Conservation (phyloP, 2,113 vertebrate genomes). For the Pycnonotus jocosus region DNA sequence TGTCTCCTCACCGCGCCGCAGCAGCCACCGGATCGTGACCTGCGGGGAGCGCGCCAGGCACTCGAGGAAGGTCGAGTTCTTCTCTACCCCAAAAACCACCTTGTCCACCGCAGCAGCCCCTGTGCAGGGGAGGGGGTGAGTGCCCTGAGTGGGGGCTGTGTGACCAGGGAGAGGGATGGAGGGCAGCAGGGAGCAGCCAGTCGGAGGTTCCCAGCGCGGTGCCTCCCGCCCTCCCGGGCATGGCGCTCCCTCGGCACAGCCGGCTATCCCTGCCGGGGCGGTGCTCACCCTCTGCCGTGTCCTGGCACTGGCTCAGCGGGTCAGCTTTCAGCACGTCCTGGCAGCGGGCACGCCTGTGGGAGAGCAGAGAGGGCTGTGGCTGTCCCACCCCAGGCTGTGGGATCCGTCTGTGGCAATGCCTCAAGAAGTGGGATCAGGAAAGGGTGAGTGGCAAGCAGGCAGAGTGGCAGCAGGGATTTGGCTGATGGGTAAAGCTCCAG, state of each 20-base stretch:
- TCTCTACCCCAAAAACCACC: constrained; percentile 78
- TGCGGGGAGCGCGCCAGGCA: constrained; percentile 71
- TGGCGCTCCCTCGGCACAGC: background rate
- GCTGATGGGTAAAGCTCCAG: background rate
- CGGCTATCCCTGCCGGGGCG: background rate
- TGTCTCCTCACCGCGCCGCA: background rate
- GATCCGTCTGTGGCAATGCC: background rate
- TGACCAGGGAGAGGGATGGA: background rate
- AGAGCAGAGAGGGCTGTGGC: background rate
- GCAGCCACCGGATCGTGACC: constrained; percentile 70
- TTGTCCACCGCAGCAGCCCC: constrained; percentile 40
- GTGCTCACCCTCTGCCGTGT: constrained; percentile 70
- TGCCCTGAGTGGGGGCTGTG: background rate
- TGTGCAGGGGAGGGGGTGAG: background rate
- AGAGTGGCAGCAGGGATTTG: background rate
- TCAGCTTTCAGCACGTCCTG: constrained; percentile 79
- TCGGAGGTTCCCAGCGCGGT: background rate
- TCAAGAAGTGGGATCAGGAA: background rate
- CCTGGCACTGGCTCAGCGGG: constrained; percentile 77
- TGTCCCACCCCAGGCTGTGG: accelerated
- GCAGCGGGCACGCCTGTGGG: constrained; percentile 71
- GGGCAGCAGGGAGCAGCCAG: background rate
- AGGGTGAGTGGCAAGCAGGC: no score
- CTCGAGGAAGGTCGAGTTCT: constrained; percentile 83
- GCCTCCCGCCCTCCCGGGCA: accelerated